Evolutionary conservation across 2,888 invertebrate species (phyloP), one percentile per base, ranked within the genome.

Genomic region (Euphydryas editha): DNA sequence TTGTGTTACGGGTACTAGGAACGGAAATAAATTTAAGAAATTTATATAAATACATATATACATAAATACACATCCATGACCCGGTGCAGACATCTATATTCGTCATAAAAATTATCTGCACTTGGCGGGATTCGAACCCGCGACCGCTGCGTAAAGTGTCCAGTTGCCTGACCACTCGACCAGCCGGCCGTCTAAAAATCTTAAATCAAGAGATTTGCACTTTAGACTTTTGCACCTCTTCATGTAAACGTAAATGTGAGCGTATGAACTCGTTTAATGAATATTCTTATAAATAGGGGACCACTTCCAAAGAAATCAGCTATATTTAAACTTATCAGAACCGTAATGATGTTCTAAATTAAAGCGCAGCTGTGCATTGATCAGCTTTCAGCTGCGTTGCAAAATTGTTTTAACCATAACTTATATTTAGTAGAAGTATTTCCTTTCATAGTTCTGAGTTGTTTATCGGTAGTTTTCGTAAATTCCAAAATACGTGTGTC

Each of bases 271-370:
- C 42, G n/a, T 76, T 75, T 20, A 79, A 77, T 80, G 80, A 80
- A 79, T 78, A 78, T 77, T 77, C 78, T 77, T 75, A 47, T 42
- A 20, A 63, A 60, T 56, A 58, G 44, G 59, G 15, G 24, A 18
- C 20, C 13, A 58, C 17, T 30, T 76, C 75, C 78, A 76, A 75
- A 80, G 73, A 68, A 75, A 74, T 75, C 70, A 68, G 71, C 81
- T 86, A 85, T 83, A 78, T 82, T 81, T 85, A 84, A 82, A 78
- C 68, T 79, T 76, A 81, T 85, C 78, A 78, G 81, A 80, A 83
- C 75, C 73, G 75, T 78, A 75, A 78, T 74, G 75, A 78, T 73
- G 74, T 71, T 78, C 77, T 78, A 81, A 84, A 82, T 81, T 79
- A 78, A 79, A 77, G 74, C 72, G 71, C 78, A 72, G 74, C 73